phyloP scores from a whole-genome alignment of 2,888 invertebrate species.

The Ariolimax columbianus region DNA sequence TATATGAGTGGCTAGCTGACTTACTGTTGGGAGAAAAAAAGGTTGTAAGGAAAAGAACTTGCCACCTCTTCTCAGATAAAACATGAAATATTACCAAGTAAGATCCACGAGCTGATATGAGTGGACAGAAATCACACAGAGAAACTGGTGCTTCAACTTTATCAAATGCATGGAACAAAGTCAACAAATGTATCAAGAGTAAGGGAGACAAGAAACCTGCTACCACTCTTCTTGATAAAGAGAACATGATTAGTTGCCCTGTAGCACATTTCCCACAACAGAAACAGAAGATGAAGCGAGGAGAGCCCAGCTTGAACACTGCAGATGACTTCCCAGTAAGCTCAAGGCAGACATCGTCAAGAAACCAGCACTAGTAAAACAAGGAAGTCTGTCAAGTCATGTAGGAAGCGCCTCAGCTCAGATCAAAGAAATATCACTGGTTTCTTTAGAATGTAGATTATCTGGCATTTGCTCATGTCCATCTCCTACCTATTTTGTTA shows the following conservation, averaged over 20 bases:
- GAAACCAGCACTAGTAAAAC: neutral
- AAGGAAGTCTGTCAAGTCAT: conserved; percentile 41
- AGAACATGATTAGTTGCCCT: conserved; percentile 24
- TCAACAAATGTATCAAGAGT: neutral
- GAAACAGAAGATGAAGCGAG: neutral
- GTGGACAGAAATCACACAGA: too few species aligned
- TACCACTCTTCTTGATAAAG: conserved; percentile 13
- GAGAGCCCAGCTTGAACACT: neutral
- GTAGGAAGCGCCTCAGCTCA: conserved; percentile 49
- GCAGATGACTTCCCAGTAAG: conserved; percentile 11
- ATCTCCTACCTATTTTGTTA: too few species aligned
- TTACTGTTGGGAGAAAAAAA: too few species aligned
- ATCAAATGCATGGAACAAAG: neutral
- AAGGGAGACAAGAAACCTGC: conserved; percentile 30
- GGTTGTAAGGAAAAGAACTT: too few species aligned
- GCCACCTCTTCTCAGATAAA: too few species aligned
- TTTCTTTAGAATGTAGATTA: conserved; percentile 49
- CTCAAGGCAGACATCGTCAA: neutral
- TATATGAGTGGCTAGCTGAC: too few species aligned
- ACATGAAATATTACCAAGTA: too few species aligned
- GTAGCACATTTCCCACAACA: too few species aligned
- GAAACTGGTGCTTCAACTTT: too few species aligned
- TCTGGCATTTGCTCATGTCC: too few species aligned
- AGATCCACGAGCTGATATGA: too few species aligned
- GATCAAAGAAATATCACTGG: conserved; percentile 53